Percentiles rank a stretch among this genome's conserved stretches.
These are phyloP conservation scores for Apteryx owenii DNA, from an alignment of 2,113 vertebrate species.

Conservation along the genomic window DNA sequence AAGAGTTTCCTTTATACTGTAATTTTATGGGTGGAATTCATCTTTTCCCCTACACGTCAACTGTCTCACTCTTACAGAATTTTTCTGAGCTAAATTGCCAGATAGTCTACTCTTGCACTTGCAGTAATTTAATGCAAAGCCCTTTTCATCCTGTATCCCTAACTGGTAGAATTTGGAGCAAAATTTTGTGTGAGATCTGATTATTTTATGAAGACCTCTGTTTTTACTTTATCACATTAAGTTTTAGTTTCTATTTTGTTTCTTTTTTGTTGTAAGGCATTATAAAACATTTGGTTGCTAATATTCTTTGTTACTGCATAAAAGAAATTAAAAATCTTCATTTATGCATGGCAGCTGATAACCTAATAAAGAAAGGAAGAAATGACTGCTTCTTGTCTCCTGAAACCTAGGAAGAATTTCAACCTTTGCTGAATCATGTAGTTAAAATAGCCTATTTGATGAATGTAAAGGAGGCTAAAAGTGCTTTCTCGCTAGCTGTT, in stretches of 20 bases:
- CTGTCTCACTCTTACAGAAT: neutral
- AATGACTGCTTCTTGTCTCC: neutral
- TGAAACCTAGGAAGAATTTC: neutral
- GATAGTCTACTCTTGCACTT: constrained; percentile 27
- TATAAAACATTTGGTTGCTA: neutral
- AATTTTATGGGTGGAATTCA: constrained; percentile 64
- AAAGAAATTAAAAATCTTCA: neutral
- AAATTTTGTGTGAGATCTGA: neutral
- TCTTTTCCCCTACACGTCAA: constrained; percentile 42
- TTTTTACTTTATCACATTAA: neutral
- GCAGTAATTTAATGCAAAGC: neutral
- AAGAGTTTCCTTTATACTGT: constrained; percentile 64
- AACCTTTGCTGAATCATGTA: neutral
- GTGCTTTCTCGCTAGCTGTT: neutral
- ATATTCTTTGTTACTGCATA: neutral
- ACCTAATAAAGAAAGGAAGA: neutral
- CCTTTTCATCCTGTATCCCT: constrained; percentile 3
- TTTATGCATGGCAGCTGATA: neutral
- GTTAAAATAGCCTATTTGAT: constrained; percentile 3
- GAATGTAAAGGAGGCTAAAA: neutral
- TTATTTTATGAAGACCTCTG: neutral
- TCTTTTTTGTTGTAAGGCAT: neutral
- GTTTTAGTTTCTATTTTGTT: neutral
- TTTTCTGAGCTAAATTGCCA: constrained; percentile 40
- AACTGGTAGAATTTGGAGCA: neutral